phyloP scores from a whole-genome alignment of 2,113 vertebrate genomes.

The Tragulus kanchil region DNA sequence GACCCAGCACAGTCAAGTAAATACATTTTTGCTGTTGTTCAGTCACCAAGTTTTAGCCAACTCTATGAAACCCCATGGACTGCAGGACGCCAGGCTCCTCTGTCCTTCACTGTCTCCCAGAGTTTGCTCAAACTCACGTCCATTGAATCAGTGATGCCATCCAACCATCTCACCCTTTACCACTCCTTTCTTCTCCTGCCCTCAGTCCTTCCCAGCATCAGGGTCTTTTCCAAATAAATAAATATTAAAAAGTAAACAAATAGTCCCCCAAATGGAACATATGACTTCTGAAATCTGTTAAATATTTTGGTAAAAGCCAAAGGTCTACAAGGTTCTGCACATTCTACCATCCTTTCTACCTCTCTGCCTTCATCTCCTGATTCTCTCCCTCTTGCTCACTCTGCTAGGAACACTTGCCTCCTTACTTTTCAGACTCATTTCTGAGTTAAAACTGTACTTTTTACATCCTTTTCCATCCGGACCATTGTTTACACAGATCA shows the following conservation, averaged over 20 bases:
- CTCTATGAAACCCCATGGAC: not conserved
- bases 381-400: not conserved
- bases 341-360: not conserved
- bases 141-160: not conserved
- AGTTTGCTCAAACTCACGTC: not conserved
- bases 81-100: not conserved
- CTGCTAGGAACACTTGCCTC: not conserved
- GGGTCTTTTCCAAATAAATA: not conserved
- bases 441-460: not conserved
- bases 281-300: constrained; percentile 11
- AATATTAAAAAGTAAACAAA: not conserved
- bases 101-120: not conserved
- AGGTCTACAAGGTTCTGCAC: not conserved
- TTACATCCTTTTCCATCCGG: not conserved
- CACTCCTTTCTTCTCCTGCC: not conserved
- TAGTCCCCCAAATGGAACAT: not conserved
- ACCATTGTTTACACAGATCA: not conserved
- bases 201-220: not conserved
- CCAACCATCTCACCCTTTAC: not conserved
- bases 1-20: not conserved
- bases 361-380: not conserved
- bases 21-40: not conserved
- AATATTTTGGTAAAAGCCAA: not conserved
- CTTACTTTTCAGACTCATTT: constrained; percentile 25
- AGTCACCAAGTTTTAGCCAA: not conserved